Percentiles rank a stretch among this genome's conserved stretches.
phyloP scores from a whole-genome alignment of 2,888 invertebrate species.

The Abrostola triplasia region DNA sequence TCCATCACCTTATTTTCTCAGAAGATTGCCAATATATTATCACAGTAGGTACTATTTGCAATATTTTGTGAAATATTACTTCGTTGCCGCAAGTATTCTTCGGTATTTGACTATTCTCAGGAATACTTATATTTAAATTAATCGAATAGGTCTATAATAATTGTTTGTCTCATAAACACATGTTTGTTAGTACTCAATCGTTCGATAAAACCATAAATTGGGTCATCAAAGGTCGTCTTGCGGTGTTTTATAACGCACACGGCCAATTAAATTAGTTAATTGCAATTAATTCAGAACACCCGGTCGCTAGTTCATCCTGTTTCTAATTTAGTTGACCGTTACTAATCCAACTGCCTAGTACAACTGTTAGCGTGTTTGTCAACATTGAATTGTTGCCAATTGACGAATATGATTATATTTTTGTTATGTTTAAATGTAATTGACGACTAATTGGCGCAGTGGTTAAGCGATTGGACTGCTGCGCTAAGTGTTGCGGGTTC shows the following conservation, averaged over 20 bases:
- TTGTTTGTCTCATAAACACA: not conserved
- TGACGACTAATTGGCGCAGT: no score
- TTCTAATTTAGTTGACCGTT: conserved; percentile 16
- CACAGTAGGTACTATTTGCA: no score
- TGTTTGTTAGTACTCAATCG: not conserved
- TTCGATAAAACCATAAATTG: not conserved
- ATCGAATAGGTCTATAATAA: no score
- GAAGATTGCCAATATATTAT: no score
- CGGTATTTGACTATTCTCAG: no score
- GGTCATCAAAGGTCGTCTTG: not conserved
- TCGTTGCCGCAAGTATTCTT: no score
- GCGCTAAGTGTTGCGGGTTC: no score
- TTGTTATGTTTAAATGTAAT: no score
- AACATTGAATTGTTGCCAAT: not conserved
- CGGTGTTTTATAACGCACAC: not conserved
- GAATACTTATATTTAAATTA: no score
- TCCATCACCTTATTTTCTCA: no score
- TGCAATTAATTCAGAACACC: not conserved
- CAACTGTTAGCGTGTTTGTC: not conserved
- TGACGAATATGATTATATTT: not conserved
- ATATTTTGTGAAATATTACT: no score
- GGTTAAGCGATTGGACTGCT: no score
- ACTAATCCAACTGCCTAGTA: conserved; percentile 6
- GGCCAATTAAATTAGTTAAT: conserved; percentile 9
- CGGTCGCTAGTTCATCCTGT: not conserved